Evolutionary conservation across 2,113 vertebrate species (phyloP), one percentile per base, ranked within the genome.

Genomic region (Trinectes maculatus): DNA sequence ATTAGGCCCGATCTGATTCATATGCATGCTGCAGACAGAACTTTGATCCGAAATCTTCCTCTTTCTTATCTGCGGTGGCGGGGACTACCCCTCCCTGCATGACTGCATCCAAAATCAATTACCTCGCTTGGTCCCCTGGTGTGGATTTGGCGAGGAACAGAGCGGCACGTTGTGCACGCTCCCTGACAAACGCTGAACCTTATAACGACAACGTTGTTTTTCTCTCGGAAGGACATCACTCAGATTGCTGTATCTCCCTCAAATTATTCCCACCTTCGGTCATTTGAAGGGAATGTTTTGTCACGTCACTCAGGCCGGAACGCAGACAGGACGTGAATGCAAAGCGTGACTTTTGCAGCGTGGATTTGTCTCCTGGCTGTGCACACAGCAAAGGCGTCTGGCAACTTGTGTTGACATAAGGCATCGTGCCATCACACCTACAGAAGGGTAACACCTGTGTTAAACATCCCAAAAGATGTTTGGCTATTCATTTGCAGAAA

Each of bases 81-180:
- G 78, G 52, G 80, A 82, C 82, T 63, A 43, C 74, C 77, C 48
- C 88, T 77, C 77, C 48, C 88, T 77, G 89, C 90, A 87, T 87
- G 87, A 85, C 80, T 82, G 86, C 90, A 81, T 89, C 80, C 71
- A 84, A 92, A 91, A 91, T 91, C 89, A 91, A 90, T 92, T 91
- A 90, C 81, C 84, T 85, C 52, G 75, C 80, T 58, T 71, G 72
- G 77, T 85, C 80, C 85, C 88, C 79, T 64, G 87, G 79, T 25
- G 84, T 86, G 82, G 60, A 21, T 76, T 74, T 76, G 77, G 71
- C 34, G 21, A 71, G 56, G 67, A 72, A 66, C 77, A 65, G 52
- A 66, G 67, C 58, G 70, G 60, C 61, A 74, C 55, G 63, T 64
- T 60, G 71, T 64, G 53, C 48, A 31, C 53, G 52, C 52, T 72